Percentiles rank a stretch among this genome's conserved stretches.
These are phyloP conservation scores for Hypolimnas misippus DNA, from an alignment of 2,888 invertebrate species.

Conservation along the genomic window DNA sequence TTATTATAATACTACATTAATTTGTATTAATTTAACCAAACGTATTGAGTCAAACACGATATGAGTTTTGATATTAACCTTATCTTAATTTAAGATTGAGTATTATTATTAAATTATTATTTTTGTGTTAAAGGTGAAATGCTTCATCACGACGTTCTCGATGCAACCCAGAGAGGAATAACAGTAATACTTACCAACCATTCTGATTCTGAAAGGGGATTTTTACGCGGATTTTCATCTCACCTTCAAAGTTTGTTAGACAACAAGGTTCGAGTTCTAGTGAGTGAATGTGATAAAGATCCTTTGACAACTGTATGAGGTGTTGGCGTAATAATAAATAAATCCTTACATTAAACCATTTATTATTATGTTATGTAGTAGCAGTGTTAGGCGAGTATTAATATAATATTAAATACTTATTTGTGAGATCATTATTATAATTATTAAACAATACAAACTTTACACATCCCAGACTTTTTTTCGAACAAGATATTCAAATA, in stretches of 20 bases:
- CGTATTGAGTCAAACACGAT: too few species aligned
- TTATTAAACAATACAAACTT: slow-evolving; percentile 38
- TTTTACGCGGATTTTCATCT: slow-evolving; percentile 84
- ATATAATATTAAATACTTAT: slow-evolving; percentile 49
- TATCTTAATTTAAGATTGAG: too few species aligned
- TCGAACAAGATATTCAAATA: slow-evolving; percentile 10
- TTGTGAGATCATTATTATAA: slow-evolving; percentile 76
- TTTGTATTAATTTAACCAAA: too few species aligned
- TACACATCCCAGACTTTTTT: slow-evolving; percentile 23
- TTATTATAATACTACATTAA: too few species aligned
- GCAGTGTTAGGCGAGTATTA: slow-evolving; percentile 43
- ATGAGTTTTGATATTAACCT: too few species aligned
- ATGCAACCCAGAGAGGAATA: slow-evolving; percentile 90
- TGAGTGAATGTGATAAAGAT: slow-evolving; percentile 90
- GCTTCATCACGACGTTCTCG: slow-evolving; percentile 96
- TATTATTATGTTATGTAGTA: slow-evolving; percentile 44
- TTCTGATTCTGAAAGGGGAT: slow-evolving; percentile 97
- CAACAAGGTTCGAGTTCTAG: slow-evolving; percentile 84
- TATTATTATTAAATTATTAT: neutral
- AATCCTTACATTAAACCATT: slow-evolving; percentile 32
- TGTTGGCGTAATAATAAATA: slow-evolving; percentile 36
- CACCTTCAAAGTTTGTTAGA: slow-evolving; percentile 65
- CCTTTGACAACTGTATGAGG: slow-evolving; percentile 88
- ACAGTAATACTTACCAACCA: slow-evolving; percentile 96
- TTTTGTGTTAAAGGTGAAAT: slow-evolving; percentile 89